Evolutionary conservation across 2,797 vertebrate genomes (phyloP).

Genomic region (Coluber constrictor): DNA sequence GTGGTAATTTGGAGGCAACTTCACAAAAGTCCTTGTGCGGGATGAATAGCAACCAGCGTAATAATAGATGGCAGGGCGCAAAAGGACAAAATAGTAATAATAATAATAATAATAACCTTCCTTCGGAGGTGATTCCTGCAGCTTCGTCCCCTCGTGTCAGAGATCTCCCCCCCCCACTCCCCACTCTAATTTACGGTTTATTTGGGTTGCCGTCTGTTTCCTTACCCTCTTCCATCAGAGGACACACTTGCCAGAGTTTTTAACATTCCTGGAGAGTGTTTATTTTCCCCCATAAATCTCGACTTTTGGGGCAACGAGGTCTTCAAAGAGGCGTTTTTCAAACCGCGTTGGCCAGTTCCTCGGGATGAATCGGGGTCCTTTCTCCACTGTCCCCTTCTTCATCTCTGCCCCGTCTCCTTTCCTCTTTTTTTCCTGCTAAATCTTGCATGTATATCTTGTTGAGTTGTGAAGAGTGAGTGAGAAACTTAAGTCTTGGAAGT

Average conservation of each 20-base stretch:
- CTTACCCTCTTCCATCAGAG: not conserved
- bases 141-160: slow-evolving; percentile 43
- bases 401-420: not conserved
- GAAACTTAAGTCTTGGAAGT: slow-evolving; percentile 59
- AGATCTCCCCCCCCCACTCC: not conserved
- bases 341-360: slow-evolving; percentile 28
- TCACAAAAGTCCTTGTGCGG: slow-evolving; percentile 16
- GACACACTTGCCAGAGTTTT: slow-evolving; percentile 31
- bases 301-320: slow-evolving; percentile 37
- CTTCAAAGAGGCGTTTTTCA: slow-evolving; percentile 34
- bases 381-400: not conserved
- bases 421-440: not conserved
- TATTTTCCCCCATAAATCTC: slow-evolving; percentile 38
- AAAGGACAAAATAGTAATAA: not conserved
- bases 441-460: slow-evolving; percentile 69
- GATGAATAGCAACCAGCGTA: not conserved
- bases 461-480: slow-evolving; percentile 63
- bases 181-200: slow-evolving; percentile 52
- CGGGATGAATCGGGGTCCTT: slow-evolving; percentile 54
- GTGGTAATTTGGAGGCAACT: slow-evolving; percentile 41
- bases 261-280: slow-evolving; percentile 30
- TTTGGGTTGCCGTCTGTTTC: slow-evolving; percentile 8
- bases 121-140: slow-evolving; percentile 53
- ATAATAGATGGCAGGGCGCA: no score
- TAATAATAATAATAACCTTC: not conserved